Conservation (phyloP, 2,113 vertebrate species). For the Pungitius pungitius region DNA sequence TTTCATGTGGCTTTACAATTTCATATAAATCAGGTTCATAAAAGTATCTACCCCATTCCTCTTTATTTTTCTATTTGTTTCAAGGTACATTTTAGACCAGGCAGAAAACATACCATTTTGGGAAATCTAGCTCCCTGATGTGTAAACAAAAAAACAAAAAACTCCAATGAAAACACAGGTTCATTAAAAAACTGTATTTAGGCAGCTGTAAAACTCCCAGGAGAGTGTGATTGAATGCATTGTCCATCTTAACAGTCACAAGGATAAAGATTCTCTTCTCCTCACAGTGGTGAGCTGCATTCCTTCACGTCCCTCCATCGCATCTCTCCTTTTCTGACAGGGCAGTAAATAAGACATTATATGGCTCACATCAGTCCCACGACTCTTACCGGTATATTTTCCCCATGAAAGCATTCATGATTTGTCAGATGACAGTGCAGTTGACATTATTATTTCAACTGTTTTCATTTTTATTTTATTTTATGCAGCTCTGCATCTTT, state of each 20-base stretch:
- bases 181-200: not conserved
- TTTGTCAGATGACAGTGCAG: constrained; percentile 26
- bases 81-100: not conserved
- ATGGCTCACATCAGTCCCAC: constrained; percentile 27
- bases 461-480: not conserved
- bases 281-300: constrained; percentile 12
- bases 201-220: not conserved
- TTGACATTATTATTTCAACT: constrained; percentile 29
- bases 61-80: not conserved
- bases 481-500: not conserved
- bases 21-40: not conserved
- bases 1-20: constrained; percentile 9
- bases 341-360: constrained; percentile 52
- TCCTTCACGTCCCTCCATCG: not conserved
- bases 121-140: not conserved
- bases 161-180: not conserved
- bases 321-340: constrained; percentile 12
- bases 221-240: not conserved
- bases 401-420: constrained; percentile 30
- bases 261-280: no score
- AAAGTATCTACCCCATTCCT: not conserved
- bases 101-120: not conserved
- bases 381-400: constrained; percentile 23
- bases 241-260: no score
- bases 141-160: not conserved